Evolutionary conservation across 2,888 invertebrate genomes (phyloP).

Genomic region (Ischnura elegans): DNA sequence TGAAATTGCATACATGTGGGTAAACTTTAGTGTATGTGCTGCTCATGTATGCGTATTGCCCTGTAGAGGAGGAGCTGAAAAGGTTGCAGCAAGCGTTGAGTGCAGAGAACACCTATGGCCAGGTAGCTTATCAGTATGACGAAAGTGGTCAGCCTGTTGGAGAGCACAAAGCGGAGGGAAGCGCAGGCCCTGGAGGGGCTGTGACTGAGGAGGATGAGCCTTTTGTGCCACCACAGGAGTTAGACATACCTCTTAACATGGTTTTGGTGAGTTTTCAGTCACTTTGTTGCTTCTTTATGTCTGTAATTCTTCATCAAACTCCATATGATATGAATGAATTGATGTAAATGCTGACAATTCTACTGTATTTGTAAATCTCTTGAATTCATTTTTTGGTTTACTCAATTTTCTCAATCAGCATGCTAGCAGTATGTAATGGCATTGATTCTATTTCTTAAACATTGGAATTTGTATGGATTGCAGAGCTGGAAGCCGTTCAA

Average conservation of each 20-base stretch:
- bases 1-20: neutral
- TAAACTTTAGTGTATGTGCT: neutral
- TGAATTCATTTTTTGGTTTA: conserved; percentile 10
- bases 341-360: conserved; percentile 28
- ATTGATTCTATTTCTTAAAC: conserved; percentile 45
- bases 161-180: conserved; percentile 74
- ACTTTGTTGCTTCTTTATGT: conserved; percentile 25
- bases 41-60: neutral
- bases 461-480: conserved; percentile 63
- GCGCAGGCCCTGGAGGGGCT: conserved; percentile 78
- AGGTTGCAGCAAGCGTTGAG: conserved; percentile 87
- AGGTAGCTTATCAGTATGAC: conserved; percentile 89
- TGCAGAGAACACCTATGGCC: conserved; percentile 80
- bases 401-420: conserved; percentile 3
- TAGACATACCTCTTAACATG: conserved; percentile 89
- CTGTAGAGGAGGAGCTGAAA: conserved; percentile 94
- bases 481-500: conserved; percentile 62
- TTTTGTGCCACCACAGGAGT: conserved; percentile 85
- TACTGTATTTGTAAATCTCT: conserved; percentile 29
- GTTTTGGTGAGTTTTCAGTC: conserved; percentile 81
- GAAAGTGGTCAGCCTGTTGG: conserved; percentile 76
- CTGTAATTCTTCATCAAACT: neutral
- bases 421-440: conserved; percentile 25
- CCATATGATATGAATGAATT: neutral
- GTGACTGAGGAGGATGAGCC: conserved; percentile 83